Evolutionary conservation across 2,113 vertebrate species (phyloP), one percentile per base, ranked within the genome.

Genomic region (Pampusana beccarii): DNA sequence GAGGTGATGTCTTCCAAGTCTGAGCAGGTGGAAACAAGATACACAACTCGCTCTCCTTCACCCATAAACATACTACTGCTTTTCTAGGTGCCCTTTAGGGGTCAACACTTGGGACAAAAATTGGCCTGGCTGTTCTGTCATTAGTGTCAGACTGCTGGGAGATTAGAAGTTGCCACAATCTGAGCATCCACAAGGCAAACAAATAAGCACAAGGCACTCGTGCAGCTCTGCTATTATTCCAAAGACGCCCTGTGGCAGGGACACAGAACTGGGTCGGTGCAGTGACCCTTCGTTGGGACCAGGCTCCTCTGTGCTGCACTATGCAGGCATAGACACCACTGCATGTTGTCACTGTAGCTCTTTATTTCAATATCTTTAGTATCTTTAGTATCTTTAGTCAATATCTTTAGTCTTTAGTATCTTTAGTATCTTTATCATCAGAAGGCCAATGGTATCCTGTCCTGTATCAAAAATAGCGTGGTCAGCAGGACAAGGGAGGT

Each of bases 1-100:
- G 96, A 97, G 90, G 91, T 97, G 97, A 92, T 91, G 88, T 94
- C 94, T 97, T 96, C 92, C 86, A 95, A 97, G 93, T 88, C 86
- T 85, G 70, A 95, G 88, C 96, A 96, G 96, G 96, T 96, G 93
- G 93, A 97, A 97, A 97, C 93, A 94, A 96, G 93, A 96, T 36
- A 93, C 53, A 72, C 92, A 95, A 93, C 96, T 96, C 88, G 13
- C 78, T 89, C 95, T 95, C 82, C 34, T 24, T 91, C 81, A 36
- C 66, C 91, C 62, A 75, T 69, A 96, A 95, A 80, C 85, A 80
- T 48, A 60, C 66, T 90, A 85, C 79, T 4, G 21, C 85, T 94
- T 91, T 66, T 93, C 56, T 90, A 70, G 65, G 17, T 91, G 94
- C 83, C 94, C 92, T 92, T 72, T 72, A 64, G 26, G 42, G 86